phyloP scores from a whole-genome alignment of 1,140 invertebrate genomes.

The Pseudomyrmex concolor region DNA sequence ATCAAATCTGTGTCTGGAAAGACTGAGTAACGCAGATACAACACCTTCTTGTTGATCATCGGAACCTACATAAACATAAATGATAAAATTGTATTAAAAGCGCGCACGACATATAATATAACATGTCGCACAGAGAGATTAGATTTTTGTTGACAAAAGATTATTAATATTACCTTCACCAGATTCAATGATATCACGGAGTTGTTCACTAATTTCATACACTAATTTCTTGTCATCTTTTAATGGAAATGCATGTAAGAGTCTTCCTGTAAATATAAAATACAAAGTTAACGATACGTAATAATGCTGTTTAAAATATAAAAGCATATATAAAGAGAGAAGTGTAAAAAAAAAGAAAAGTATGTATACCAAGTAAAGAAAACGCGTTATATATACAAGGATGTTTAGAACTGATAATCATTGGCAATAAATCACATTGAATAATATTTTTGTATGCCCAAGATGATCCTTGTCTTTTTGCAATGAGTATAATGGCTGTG shows the following conservation, averaged over 20 bases:
- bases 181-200: constrained; percentile 76
- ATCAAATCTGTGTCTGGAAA: constrained; percentile 74
- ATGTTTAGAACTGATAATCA: constrained; percentile 75
- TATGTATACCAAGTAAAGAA: constrained; percentile 76
- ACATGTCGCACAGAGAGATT: constrained; percentile 2
- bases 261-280: constrained; percentile 71
- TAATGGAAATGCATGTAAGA: constrained; percentile 75
- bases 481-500: constrained; percentile 76
- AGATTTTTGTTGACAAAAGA: neutral
- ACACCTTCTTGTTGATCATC: constrained; percentile 79
- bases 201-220: constrained; percentile 72
- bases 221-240: constrained; percentile 67
- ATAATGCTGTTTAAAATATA: constrained; percentile 4
- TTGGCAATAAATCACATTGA: constrained; percentile 71
- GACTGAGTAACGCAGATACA: constrained; percentile 75
- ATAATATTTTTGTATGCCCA: constrained; percentile 80
- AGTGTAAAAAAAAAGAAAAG: neutral
- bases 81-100: constrained; percentile 8
- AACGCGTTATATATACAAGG: constrained; percentile 73
- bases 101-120: constrained; percentile 29
- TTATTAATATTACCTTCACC: constrained; percentile 68
- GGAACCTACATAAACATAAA: constrained; percentile 65
- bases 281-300: neutral
- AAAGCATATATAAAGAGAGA: neutral
- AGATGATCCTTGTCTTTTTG: constrained; percentile 75